Evolutionary conservation across 2,113 vertebrate species (phyloP), one percentile per base, ranked within the genome.

Genomic region (Potamarius usumacintae): DNA sequence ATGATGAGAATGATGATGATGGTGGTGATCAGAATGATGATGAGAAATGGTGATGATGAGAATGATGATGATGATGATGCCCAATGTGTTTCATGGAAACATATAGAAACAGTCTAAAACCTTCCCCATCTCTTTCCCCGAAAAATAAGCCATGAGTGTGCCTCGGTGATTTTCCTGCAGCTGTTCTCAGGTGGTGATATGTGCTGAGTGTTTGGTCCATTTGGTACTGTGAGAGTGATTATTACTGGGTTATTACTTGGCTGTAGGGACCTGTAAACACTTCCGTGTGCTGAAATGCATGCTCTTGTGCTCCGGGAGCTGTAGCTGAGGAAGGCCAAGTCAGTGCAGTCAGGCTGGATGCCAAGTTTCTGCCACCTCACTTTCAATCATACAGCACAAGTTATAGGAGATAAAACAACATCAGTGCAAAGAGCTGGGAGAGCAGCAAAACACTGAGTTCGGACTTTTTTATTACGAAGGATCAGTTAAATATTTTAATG

Each of bases 251-350:
- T 42, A 42, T 42, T 42, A 42, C 42, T 76, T 18, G 1, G 20
- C 30, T 48, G 34, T 22, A 80, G 7, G 27, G 69, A 18, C 83
- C 55, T 50, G 83, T 71, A 58, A 81, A 81, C 7, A 0, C 17
- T 5, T 11, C 42, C 12, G 9, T 52, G 48, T 50, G 20, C 72
- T 25, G 72, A 76, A 50, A 76, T 25, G 9, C 9, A 5, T 4
- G 1, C 42, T 53, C 50, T 78, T 25, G 3, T 76, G 57, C 20
- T 85, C 30, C 22, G 2, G 69, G 69, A 58, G 52, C n/a, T 81
- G 42, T 34, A 42, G 78, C 78, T 58, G 78, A 81, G 18, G 55
- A 79, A 81, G 55, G 55, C 55, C 78, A 81, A 42, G 30, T 17
- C 53, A 34, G 55, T 81, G 30, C 67, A 58, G 55, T 60, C 30